Evolutionary conservation across 2,113 vertebrate species (phyloP).

Genomic region (Sinocyclocheilus anshuiensis): DNA sequence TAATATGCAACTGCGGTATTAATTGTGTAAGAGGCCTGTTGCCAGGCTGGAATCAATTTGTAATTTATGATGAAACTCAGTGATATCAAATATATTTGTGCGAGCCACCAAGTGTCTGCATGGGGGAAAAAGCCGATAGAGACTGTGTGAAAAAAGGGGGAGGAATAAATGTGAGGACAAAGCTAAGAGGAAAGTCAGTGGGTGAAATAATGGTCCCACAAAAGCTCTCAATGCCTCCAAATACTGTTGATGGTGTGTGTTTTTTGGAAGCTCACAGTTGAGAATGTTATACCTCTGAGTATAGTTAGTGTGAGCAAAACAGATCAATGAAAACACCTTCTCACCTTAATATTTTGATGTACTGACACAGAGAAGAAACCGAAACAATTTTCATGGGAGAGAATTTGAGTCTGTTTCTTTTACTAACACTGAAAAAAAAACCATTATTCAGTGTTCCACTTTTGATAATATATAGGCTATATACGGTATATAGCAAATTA

Average conservation of each 20-base stretch:
- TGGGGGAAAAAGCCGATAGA: background rate
- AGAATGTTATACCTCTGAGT: slow-evolving; percentile 32
- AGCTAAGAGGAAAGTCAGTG: background rate
- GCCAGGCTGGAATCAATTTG: slow-evolving; percentile 47
- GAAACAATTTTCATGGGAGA: background rate
- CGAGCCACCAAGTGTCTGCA: background rate
- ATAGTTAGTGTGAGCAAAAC: slow-evolving; percentile 26
- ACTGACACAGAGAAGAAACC: slow-evolving; percentile 1
- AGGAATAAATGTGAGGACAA: background rate
- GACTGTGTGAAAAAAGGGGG: background rate
- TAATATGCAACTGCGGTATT: slow-evolving; percentile 54
- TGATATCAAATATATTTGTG: slow-evolving; percentile 41
- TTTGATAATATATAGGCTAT: background rate
- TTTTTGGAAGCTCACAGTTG: slow-evolving; percentile 12
- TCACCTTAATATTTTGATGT: slow-evolving; percentile 30
- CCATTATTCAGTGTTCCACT: background rate
- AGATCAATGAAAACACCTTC: slow-evolving; percentile 24
- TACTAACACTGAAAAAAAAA: background rate
- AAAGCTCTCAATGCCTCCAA: slow-evolving; percentile 22
- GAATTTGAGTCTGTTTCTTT: background rate
- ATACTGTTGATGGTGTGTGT: background rate
- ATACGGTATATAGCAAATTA: background rate
- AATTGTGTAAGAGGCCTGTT: slow-evolving; percentile 52
- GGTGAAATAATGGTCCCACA: slow-evolving; percentile 2
- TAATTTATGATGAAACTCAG: slow-evolving; percentile 49